phyloP scores from a whole-genome alignment of 2,888 invertebrate species.

The Tiliacea aurago region DNA sequence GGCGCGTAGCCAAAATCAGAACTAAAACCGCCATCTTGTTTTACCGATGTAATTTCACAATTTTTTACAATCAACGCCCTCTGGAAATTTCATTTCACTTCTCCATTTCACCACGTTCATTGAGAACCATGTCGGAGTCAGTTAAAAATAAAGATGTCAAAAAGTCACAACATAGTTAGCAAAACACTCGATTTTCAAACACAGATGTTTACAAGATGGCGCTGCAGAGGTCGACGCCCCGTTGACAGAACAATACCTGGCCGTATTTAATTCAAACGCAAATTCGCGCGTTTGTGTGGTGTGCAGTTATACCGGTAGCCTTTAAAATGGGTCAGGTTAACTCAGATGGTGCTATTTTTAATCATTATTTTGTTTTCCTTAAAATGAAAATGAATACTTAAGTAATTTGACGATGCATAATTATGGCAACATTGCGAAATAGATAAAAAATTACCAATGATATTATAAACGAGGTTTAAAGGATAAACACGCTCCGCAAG shows the following conservation, averaged over 20 bases:
- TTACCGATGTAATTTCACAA: not conserved
- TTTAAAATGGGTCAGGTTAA: constrained; percentile 53
- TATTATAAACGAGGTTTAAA: too few species aligned
- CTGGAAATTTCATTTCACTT: not conserved
- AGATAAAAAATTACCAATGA: too few species aligned
- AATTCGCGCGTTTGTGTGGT: constrained; percentile 61
- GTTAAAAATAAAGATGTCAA: not conserved
- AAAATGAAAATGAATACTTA: too few species aligned
- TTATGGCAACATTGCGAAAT: too few species aligned
- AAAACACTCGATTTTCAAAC: constrained; percentile 51
- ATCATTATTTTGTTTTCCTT: not conserved
- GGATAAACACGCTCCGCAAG: too few species aligned
- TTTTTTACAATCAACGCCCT: too few species aligned
- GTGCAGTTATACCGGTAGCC: constrained; percentile 52
- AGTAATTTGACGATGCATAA: too few species aligned
- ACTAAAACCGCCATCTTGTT: not conserved
- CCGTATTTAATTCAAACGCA: constrained; percentile 66
- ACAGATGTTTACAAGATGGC: constrained; percentile 66
- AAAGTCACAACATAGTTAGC: constrained; percentile 6
- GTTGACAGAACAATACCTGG: constrained; percentile 70
- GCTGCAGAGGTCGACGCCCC: constrained; percentile 59
- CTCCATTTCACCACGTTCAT: not conserved
- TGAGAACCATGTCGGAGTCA: not conserved
- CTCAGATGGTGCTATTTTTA: constrained; percentile 20
- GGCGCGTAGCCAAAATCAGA: not conserved